Evolutionary conservation across 1,140 invertebrate species (phyloP), one percentile per base, ranked within the genome.

Genomic region (Asobara japonica): DNA sequence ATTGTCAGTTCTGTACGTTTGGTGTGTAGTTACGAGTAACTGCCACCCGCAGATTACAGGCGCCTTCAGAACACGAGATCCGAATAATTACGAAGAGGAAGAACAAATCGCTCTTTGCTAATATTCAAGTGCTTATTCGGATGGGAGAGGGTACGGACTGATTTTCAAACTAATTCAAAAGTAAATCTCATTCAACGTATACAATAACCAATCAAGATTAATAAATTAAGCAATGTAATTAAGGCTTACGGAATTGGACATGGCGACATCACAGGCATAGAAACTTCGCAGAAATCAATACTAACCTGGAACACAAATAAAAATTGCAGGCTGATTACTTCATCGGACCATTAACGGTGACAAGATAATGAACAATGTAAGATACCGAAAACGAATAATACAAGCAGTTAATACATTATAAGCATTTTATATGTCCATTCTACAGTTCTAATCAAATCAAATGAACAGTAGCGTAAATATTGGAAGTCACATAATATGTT

Each of bases 261-360:
- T 25, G 13, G 10, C 6, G 25, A 2, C 20, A 18, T n/a, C n/a
- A 18, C 1, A n/a, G 16, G 16, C n/a, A 10, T 2, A 3, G 41
- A 5, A 16, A 45, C 41, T 16, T 25, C 51, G 8, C 13, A 20
- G 18, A 20, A 65, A 38, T 65, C 22, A 36, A 65, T 65, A 73
- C 72, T 11, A 62, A 73, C 72, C 72, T 73, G 67, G 6, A 73
- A 73, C 72, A 73, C 41, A 68, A 64, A 64, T 29, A 68, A 31
- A 48, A 48, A 65, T 61, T 11, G 16, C 1, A 48, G 13, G 27
- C 13, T n/a, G n/a, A 13, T 67, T 67, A 27, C 5, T 45, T 13
- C 41, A 13, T 13, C 18, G 1, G 1, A 7, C 38, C 11, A 61
- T 20, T 38, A 1, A n/a, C 10, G 22, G 29, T 33, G 25, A 69